Conservation (phyloP, 2,797 vertebrate genomes). For the Pseudochirops cupreus region DNA sequence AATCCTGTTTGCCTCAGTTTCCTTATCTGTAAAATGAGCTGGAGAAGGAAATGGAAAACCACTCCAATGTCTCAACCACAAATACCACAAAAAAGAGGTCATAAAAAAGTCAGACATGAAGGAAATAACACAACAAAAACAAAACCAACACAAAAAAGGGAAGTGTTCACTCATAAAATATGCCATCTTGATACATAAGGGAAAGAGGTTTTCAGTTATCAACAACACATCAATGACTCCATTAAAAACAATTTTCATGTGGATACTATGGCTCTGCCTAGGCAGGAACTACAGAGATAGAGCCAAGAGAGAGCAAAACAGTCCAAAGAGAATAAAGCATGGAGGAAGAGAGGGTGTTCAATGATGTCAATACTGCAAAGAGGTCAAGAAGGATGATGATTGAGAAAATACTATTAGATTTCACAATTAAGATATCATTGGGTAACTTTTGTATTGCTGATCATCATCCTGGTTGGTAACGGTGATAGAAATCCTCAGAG, state of each 20-base stretch:
- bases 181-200: not conserved
- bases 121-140: not conserved
- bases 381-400: not conserved
- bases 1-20: not conserved
- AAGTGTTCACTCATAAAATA: not conserved
- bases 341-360: not conserved
- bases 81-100: not conserved
- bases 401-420: not conserved
- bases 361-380: not conserved
- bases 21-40: not conserved
- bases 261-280: not conserved
- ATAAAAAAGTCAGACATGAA: no score
- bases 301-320: not conserved
- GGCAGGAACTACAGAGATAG: not conserved
- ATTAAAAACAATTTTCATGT: not conserved
- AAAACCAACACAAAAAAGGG: no score
- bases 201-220: not conserved
- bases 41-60: not conserved
- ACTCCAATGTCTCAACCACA: not conserved
- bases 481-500: not conserved
- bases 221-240: not conserved
- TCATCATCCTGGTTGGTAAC: not conserved
- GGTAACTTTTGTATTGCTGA: not conserved
- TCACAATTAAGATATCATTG: not conserved
- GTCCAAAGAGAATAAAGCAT: not conserved